Evolutionary conservation across 1,140 invertebrate species (phyloP).

Genomic region (Temnothorax curvispinosus): DNA sequence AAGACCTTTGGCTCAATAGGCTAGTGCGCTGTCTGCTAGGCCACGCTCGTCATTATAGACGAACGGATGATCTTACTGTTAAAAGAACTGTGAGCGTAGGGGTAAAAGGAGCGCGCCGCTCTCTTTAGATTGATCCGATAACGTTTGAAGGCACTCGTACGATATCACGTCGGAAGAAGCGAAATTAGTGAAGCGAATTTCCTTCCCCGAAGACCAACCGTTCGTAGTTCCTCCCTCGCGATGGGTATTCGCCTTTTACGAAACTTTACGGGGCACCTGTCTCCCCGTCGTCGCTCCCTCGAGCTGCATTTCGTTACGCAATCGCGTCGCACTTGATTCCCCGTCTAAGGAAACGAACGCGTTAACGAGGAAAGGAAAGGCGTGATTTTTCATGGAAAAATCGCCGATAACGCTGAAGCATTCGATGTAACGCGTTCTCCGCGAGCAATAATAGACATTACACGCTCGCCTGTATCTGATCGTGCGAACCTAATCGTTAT

Average conservation of each 20-base stretch:
- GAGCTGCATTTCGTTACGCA: constrained; percentile 26
- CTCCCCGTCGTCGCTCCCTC: not conserved
- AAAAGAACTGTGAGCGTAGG: not conserved
- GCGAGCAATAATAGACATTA: constrained; percentile 63
- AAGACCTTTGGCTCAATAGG: too few relatives aligned
- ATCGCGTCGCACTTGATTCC: constrained; percentile 12
- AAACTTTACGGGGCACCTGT: not conserved
- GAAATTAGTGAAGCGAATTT: constrained; percentile 76
- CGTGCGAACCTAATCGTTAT: constrained; percentile 68
- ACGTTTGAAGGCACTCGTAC: constrained; percentile 67
- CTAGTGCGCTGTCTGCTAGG: too few relatives aligned
- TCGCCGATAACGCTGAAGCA: constrained; percentile 63
- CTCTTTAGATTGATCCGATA: constrained; percentile 19
- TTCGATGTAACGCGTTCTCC: constrained; percentile 38
- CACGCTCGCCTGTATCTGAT: constrained; percentile 60
- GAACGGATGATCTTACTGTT: not conserved
- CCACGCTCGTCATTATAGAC: not conserved
- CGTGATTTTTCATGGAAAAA: constrained; percentile 55
- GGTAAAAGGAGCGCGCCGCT: not conserved
- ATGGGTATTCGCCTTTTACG: constrained; percentile 46
- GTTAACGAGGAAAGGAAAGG: not conserved
- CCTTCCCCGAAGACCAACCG: constrained; percentile 69
- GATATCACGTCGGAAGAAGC: constrained; percentile 69
- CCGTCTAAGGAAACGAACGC: too few relatives aligned
- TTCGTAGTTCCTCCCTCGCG: constrained; percentile 75